Conservation (phyloP, 2,113 vertebrate genomes). For the Theropithecus gelada region DNA sequence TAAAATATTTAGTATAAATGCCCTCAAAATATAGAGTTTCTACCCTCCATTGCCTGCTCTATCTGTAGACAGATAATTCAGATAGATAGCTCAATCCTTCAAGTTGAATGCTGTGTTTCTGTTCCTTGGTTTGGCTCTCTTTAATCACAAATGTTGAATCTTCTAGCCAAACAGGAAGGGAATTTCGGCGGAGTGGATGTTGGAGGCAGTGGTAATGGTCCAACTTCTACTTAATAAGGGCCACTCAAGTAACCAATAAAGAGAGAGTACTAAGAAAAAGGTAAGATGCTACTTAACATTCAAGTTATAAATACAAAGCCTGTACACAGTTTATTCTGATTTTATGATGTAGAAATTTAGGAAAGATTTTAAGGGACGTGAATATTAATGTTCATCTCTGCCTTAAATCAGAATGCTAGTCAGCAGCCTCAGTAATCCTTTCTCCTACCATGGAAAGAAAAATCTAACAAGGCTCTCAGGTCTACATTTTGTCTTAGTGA, state of each 20-base stretch:
- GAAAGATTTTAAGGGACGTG: background rate
- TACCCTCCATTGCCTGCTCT: background rate
- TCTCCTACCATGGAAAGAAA: background rate
- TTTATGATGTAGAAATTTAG: background rate
- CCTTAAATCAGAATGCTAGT: background rate
- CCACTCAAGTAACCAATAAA: background rate
- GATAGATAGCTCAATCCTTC: background rate
- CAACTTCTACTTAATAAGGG: background rate
- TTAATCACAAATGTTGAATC: background rate
- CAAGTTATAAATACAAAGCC: background rate
- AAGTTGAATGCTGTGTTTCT: background rate
- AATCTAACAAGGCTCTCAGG: accelerated
- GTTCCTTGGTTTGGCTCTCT: background rate
- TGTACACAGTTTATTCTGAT: background rate
- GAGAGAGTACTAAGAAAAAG: background rate
- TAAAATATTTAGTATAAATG: background rate
- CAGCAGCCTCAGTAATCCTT: background rate
- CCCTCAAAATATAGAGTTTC: background rate
- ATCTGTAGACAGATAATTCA: background rate
- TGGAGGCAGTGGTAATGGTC: accelerated
- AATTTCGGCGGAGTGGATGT: accelerated
- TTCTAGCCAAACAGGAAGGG: background rate
- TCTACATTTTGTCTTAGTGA: background rate
- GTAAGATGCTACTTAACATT: background rate
- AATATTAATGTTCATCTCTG: background rate